These are phyloP conservation scores for Nerophis ophidion DNA, from an alignment of 2,113 vertebrate species.

Conservation along the genomic window DNA sequence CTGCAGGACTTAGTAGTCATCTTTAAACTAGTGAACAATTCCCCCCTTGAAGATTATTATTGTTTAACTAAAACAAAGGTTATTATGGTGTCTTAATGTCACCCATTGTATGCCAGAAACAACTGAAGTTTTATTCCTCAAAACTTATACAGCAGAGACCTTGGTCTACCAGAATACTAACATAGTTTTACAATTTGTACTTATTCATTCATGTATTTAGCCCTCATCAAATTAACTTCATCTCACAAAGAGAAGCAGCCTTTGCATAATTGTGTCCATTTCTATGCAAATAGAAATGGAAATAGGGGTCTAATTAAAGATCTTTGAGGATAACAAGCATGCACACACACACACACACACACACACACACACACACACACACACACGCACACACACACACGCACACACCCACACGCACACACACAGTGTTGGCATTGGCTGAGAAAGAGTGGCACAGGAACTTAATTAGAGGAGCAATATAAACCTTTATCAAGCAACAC, in stretches of 20 bases:
- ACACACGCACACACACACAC: background rate
- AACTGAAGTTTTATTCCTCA: background rate
- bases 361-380: background rate
- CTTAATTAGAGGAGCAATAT: background rate
- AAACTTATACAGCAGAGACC: background rate
- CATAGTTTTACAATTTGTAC: slow-evolving; percentile 1
- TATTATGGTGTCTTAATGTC: too few species aligned
- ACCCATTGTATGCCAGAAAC: background rate
- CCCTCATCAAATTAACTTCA: background rate
- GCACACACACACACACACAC: background rate
- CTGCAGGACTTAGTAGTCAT: too few species aligned
- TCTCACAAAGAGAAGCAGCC: background rate
- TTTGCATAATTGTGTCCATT: slow-evolving; percentile 7
- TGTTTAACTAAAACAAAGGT: too few species aligned
- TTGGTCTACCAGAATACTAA: background rate
- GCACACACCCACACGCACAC: background rate
- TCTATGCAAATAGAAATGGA: slow-evolving; percentile 12
- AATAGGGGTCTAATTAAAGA: slow-evolving; percentile 8
- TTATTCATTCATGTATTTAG: slow-evolving; percentile 10
- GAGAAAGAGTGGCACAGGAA: background rate
- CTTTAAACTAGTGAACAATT: too few species aligned
- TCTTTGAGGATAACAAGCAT: slow-evolving; percentile 5
- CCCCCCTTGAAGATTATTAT: too few species aligned
- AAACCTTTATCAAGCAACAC: too few species aligned
- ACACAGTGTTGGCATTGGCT: background rate